Base-by-base conservation (phyloP, 2,113 vertebrate species). In the Hymenochirus boettgeri region DNA sequence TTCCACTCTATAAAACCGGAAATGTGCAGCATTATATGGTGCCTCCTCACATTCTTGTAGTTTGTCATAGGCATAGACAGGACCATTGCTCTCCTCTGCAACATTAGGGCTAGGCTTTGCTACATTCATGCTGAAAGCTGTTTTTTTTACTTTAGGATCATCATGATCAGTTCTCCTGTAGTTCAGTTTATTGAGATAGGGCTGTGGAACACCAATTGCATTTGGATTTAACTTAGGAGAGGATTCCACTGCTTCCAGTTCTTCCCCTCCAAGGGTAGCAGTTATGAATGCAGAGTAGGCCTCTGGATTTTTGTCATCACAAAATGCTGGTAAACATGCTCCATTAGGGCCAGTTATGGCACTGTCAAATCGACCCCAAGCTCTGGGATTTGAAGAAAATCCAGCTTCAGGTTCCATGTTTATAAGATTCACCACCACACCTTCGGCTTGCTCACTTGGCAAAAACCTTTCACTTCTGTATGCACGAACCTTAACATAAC, bases 331-430 rank as follows among this genome's bases (percentile, higher is more conserved):
- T 60, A 99, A 76, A 1, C 96, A 99, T 22, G 93, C 96, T 0
- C 96, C 96, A 0, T 89, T 95, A 22, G 92, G 72, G 6, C 95
- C 93, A 0, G 94, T 98, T 65, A 99, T 79, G 1, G 90, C 92
- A 0, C 96, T 99, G 63, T 99, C 96, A 0, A 99, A 99, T 33
- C 96, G 90, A 0, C 96, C 96, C 96, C 96, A 99, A 2, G 92
- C 91, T 66, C 93, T 88, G 18, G 96, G 96, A 70, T 99, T 99
- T 56, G 91, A 84, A 1, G 93, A 89, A 72, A 85, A 99, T 5
- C 96, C 96, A 2, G 90, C 73, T 37, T 83, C 80, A 42, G 96
- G 96, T 73, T 99, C 96, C 70, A 89, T 89, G 66, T 99, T 99
- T 73, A 99, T 98, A 19, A 92, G 81, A 10, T 90, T 95, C 47